Percentiles rank a stretch among this genome's conserved stretches.
phyloP scores from a whole-genome alignment of 1,140 invertebrate species.

The Adoxophyes honmai region DNA sequence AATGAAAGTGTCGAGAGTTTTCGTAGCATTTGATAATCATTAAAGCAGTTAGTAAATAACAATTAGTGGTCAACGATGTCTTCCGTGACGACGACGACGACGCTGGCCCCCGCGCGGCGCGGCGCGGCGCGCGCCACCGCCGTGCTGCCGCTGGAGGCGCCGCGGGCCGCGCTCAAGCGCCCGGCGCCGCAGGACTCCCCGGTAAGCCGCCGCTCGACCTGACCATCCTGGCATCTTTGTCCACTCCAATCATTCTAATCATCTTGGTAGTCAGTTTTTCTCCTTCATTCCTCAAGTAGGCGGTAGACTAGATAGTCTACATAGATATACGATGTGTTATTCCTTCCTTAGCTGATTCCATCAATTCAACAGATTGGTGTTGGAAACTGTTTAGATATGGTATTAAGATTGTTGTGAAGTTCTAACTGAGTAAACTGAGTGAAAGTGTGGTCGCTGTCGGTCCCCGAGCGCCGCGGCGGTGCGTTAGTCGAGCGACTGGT shows the following conservation, averaged over 20 bases:
- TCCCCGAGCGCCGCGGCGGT: not conserved
- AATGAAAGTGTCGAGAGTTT: not conserved
- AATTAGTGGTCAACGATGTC: constrained; percentile 41
- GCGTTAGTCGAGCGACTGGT: not conserved
- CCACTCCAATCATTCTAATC: not conserved
- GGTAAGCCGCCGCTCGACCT: constrained; percentile 1
- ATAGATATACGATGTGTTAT: too few relatives aligned
- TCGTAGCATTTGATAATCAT: too few relatives aligned
- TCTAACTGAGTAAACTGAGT: not conserved
- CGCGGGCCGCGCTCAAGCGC: not conserved
- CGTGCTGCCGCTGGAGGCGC: not conserved
- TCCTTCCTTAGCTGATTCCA: too few relatives aligned
- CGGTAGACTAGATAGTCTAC: too few relatives aligned
- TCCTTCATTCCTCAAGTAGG: too few relatives aligned
- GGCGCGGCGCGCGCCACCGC: not conserved
- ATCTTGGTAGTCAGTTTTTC: not conserved
- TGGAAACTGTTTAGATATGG: too few relatives aligned
- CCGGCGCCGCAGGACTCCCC: constrained; percentile 2
- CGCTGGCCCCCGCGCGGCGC: constrained; percentile 44
- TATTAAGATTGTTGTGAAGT: too few relatives aligned
- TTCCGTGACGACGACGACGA: constrained; percentile 52
- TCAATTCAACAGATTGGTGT: too few relatives aligned
- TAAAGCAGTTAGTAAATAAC: too few relatives aligned
- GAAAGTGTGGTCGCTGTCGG: not conserved
- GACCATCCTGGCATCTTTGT: too few relatives aligned